phyloP scores from a whole-genome alignment of 2,113 vertebrate genomes.

The Microtus montanus region DNA sequence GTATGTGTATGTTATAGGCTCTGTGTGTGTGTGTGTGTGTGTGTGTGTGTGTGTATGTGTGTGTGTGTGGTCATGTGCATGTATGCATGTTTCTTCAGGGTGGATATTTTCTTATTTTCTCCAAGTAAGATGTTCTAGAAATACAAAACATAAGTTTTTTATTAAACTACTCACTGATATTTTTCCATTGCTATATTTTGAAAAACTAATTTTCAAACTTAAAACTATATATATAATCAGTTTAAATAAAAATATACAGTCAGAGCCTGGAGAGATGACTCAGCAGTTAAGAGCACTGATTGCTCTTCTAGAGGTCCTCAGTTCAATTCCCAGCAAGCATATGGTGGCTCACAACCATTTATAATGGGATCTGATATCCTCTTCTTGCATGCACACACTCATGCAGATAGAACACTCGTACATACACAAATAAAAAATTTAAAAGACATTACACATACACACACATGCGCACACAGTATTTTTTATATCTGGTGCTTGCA shows the following conservation, averaged over 20 bases:
- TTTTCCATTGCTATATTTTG: not conserved
- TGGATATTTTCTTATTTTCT: not conserved
- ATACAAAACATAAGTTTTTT: not conserved
- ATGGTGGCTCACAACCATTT: not conserved
- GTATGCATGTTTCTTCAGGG: not conserved
- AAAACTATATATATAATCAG: not conserved
- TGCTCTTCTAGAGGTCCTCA: not conserved
- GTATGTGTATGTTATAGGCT: not conserved
- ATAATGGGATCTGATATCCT: not conserved
- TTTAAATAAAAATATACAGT: conserved; percentile 10
- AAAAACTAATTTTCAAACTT: not conserved
- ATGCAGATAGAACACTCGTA: not conserved
- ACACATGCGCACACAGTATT: not conserved
- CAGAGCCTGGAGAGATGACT: not conserved
- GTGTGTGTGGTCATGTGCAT: not conserved
- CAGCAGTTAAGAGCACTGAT: not conserved
- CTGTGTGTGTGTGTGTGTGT: not conserved
- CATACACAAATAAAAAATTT: not conserved
- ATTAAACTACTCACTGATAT: not conserved
- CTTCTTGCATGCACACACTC: not conserved
- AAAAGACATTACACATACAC: not conserved
- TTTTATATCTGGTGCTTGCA: not conserved
- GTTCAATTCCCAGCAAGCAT: not conserved
- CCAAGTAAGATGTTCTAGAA: not conserved
- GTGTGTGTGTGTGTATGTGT: not conserved